A percentile compares a stretch with the other conserved stretches of the same genome.
Conservation (phyloP, 2,113 vertebrate genomes). For the Desmodus rotundus region DNA sequence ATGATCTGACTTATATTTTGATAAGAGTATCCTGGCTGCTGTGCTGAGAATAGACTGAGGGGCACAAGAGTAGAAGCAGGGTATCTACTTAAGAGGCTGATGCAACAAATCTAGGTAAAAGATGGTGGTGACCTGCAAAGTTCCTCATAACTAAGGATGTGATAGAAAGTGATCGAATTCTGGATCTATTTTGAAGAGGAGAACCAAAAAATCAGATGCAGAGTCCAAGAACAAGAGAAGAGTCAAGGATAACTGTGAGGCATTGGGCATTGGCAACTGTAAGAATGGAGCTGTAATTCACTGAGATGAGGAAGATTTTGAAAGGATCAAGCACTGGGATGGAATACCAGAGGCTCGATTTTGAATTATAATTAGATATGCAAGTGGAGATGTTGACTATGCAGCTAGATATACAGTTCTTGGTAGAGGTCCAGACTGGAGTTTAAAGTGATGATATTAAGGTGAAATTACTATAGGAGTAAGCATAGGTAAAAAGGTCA, state of each 20-base stretch:
- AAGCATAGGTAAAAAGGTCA: not conserved
- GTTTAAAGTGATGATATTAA: not conserved
- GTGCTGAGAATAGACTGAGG: not conserved
- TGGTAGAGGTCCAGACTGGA: not conserved
- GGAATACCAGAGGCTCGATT: not conserved
- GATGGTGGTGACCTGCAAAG: not conserved
- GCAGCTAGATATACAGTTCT: not conserved
- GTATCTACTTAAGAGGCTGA: not conserved
- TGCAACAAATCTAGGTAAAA: not conserved
- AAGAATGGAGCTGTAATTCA: not conserved
- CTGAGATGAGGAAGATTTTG: not conserved
- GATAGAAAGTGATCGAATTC: not conserved
- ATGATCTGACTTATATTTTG: constrained; percentile 1
- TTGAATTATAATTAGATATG: not conserved
- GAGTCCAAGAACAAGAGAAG: not conserved
- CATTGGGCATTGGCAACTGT: not conserved
- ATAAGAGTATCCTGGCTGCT: not conserved
- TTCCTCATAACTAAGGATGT: not conserved
- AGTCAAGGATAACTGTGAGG: not conserved
- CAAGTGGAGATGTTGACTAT: not conserved
- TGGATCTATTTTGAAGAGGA: not conserved
- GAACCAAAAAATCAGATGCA: not conserved
- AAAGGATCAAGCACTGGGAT: not conserved
- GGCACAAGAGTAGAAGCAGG: not conserved
- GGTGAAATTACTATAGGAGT: not conserved